phyloP scores from a whole-genome alignment of 2,797 vertebrate species.

The Galago senegalensis region DNA sequence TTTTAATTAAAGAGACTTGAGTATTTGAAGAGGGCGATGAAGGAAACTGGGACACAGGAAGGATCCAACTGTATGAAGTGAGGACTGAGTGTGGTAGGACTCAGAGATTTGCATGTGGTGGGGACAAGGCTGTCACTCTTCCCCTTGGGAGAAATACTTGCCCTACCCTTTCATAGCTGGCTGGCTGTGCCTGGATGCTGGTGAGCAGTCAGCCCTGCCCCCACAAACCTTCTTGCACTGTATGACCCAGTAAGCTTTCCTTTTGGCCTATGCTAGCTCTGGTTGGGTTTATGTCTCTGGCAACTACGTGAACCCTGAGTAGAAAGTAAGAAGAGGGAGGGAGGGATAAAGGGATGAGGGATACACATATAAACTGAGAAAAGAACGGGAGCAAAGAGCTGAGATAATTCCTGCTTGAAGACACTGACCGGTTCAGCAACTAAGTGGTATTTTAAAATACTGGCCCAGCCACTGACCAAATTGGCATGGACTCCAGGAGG shows the following conservation, averaged over 20 bases:
- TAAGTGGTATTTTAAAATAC: not conserved
- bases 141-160: not conserved
- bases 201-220: not conserved
- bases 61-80: not conserved
- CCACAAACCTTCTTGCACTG: not conserved
- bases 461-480: not conserved
- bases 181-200: not conserved
- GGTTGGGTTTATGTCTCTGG: not conserved
- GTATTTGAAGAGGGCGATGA: not conserved
- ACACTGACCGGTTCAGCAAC: not conserved
- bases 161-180: not conserved
- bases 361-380: not conserved
- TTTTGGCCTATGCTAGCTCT: not conserved
- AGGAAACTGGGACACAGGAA: not conserved
- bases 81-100: not conserved
- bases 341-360: not conserved
- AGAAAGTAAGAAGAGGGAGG: not conserved
- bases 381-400: not conserved
- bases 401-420: slow-evolving; percentile 6
- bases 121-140: not conserved
- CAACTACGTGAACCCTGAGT: not conserved
- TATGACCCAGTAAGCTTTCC: not conserved
- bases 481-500: not conserved
- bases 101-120: not conserved
- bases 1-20: not conserved